phyloP scores from a whole-genome alignment of 2,113 vertebrate genomes.

The Psittacara wagleri region DNA sequence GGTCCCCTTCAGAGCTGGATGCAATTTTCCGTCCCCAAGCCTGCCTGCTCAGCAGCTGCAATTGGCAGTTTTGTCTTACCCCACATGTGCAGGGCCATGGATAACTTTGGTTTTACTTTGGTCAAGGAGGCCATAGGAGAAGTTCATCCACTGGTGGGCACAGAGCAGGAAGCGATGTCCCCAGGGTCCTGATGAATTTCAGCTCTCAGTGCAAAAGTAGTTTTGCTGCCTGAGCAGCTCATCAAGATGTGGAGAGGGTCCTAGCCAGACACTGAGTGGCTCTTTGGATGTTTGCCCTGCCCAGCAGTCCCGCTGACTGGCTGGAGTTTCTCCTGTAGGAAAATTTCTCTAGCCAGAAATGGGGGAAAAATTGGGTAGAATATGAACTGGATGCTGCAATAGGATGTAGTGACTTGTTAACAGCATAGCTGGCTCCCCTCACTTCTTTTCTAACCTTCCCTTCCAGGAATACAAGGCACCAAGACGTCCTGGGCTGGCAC shows the following conservation, averaged over 20 bases:
- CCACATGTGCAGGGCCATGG: neutral
- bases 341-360: conserved; percentile 54
- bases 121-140: neutral
- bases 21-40: neutral
- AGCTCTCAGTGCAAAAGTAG: neutral
- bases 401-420: conserved; percentile 55
- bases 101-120: neutral
- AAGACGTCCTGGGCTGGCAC: conserved; percentile 30
- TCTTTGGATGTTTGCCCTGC: conserved; percentile 20
- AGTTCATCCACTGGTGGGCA: neutral
- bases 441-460: conserved; percentile 22
- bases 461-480: conserved; percentile 58
- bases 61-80: neutral
- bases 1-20: neutral
- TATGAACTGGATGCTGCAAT: conserved; percentile 26
- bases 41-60: neutral
- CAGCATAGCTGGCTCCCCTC: conserved; percentile 11
- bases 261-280: neutral
- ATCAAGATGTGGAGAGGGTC: conserved; percentile 6
- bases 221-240: conserved; percentile 38
- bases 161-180: neutral
- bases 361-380: conserved; percentile 8
- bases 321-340: conserved; percentile 43
- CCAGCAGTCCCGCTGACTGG: conserved; percentile 35
- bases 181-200: conserved; percentile 12